A percentile compares a stretch with the other conserved stretches of the same genome.
Evolutionary conservation across 1,140 invertebrate genomes (phyloP).

Genomic region (Pseudomyrmex pallidus): DNA sequence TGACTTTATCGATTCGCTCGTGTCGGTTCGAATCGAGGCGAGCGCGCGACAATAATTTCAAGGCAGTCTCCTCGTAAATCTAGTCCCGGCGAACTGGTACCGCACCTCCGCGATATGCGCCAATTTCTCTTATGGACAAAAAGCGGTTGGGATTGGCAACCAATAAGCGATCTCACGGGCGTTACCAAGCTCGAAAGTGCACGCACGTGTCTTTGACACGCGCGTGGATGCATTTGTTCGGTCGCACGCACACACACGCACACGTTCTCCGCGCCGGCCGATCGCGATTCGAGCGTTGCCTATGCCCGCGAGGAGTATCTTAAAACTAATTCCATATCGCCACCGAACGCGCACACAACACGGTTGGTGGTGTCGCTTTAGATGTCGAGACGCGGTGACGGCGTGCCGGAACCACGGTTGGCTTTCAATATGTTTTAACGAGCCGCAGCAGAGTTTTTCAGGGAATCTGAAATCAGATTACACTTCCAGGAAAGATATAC

Average conservation of each 20-base stretch:
- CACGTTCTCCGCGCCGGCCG: background rate
- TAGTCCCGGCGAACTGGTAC: constrained; percentile 67
- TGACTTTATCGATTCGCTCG: constrained; percentile 20
- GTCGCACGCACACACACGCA: background rate
- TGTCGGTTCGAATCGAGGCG: constrained; percentile 9
- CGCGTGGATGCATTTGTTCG: constrained; percentile 51
- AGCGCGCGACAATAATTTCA: constrained; percentile 65
- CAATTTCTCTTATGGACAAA: constrained; percentile 72
- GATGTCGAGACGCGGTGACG: constrained; percentile 32
- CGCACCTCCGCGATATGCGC: constrained; percentile 50
- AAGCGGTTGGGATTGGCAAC: constrained; percentile 65
- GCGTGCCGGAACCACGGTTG: constrained; percentile 46
- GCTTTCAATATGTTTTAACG: constrained; percentile 59
- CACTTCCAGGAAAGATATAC: constrained; percentile 36
- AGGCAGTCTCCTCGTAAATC: constrained; percentile 71
- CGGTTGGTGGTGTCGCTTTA: constrained; percentile 34
- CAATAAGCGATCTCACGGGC: constrained; percentile 73
- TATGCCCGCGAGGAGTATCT: constrained; percentile 38
- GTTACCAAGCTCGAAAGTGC: constrained; percentile 61
- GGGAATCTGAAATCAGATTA: constrained; percentile 47
- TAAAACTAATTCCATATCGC: constrained; percentile 54
- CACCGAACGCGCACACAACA: constrained; percentile 15
- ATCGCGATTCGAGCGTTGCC: constrained; percentile 51
- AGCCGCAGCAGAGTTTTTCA: constrained; percentile 6
- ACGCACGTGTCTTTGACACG: constrained; percentile 54